Conservation (phyloP, 2,113 vertebrate genomes). For the Callaeas wilsoni region DNA sequence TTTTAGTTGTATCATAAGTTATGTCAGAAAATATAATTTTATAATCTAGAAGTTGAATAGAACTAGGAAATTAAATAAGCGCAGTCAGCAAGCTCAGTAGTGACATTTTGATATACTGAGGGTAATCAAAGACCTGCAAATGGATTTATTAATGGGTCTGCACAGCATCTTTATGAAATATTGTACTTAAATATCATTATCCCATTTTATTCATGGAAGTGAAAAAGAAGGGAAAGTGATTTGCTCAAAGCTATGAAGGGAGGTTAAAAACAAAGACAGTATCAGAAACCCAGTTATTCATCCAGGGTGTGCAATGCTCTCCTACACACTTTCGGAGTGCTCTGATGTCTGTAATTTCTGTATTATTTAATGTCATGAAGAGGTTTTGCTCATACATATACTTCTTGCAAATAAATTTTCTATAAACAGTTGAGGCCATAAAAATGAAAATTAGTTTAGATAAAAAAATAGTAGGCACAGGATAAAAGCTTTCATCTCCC, state of each 20-base stretch:
- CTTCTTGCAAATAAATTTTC: neutral
- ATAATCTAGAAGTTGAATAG: neutral
- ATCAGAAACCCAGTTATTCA: neutral
- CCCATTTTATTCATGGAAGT: neutral
- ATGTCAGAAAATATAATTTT: neutral
- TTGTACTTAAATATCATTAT: neutral
- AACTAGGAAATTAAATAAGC: neutral
- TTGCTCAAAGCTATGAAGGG: neutral
- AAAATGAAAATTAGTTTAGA: neutral
- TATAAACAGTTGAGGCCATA: neutral
- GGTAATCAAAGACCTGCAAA: neutral
- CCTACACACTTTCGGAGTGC: neutral
- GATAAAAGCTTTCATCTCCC: neutral
- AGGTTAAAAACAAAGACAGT: neutral
- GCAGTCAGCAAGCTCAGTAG: neutral
- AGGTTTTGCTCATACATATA: neutral
- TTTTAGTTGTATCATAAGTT: neutral
- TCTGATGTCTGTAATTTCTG: neutral
- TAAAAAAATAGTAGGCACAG: neutral
- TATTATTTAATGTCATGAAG: neutral
- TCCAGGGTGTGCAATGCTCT: neutral
- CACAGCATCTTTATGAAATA: neutral
- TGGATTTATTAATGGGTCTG: slow-evolving; percentile 2
- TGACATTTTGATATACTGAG: slow-evolving; percentile 3
- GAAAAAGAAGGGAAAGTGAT: neutral